Evolutionary conservation across 1,140 invertebrate species (phyloP), one percentile per base, ranked within the genome.

Genomic region (Drosophila ohnishii): DNA sequence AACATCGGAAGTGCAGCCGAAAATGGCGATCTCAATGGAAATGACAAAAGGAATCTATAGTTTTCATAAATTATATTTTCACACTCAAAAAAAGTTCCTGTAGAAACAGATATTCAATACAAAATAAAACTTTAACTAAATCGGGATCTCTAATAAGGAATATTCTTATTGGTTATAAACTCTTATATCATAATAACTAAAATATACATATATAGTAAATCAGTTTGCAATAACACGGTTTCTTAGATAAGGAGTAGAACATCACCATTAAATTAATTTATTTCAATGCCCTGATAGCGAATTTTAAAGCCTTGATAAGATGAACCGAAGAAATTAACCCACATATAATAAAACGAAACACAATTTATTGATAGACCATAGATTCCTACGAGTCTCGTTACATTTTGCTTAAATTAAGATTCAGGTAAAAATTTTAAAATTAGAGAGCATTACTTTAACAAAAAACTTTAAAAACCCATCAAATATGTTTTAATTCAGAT

Each of bases 1-100:
- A 25, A 39, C 22, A 13, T 56, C 53, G 58, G 47, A 69, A 69
- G 42, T 66, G 47, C 65, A 45, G 7, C 62, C 62, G 2, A 69
- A 69, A 69, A 69, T 69, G 35, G 28, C 28, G 65, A 69, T 69
- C 65, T 7, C 11, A 37, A 39, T 16, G 6, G 11, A 42, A 66
- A 30, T 13, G 34, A 50, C 30, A 69, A 35, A 32, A 22, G 8
- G 5, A 14, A 8, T n/a, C 9, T 32, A 39, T n/a, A 10, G 34
- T 22, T 14, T 35, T 35, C 35, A 19, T 35, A 14, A 14, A 19
- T 45, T 51, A 25, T 16, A 13, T n/a, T n/a, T 53, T 2, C 13
- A 34, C 10, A 3, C 11, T 19, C 5, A 28, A 13, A 34, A 53
- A 60, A 22, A n/a, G 8, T n/a, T 25, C 0, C 2, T 13, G 5